Base-by-base conservation (phyloP, 2,113 vertebrate genomes). In the Bubo bubo region DNA sequence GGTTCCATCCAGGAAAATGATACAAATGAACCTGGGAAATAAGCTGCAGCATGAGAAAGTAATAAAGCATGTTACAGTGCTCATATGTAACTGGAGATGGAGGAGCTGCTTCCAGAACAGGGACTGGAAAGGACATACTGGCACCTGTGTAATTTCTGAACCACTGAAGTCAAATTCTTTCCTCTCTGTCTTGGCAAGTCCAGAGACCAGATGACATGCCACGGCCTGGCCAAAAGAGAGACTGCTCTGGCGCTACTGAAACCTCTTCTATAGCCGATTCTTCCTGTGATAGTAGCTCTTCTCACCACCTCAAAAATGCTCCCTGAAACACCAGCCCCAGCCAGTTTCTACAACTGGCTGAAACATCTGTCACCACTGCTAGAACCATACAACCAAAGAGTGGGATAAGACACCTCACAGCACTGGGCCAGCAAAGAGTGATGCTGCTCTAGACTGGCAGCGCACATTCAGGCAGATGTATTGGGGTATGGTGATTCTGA, bases 11-110 rank as follows among this genome's bases (percentile, higher is more conserved):
- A 95, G 91, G 84, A 95, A 94, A 97, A 93, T 87, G 19, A 91
- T 91, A 92, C 80, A 96, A 89, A 85, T 73, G 73, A 96, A 95
- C 89, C 91, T 95, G 95, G 84, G 96, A 97, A 97, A 96, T 75
- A 87, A 85, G 32, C n/a, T 91, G 70, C 73, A 89, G 94, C 70
- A 85, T 93, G 68, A 91, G 89, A 97, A 96, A 94, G 53, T 81
- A 91, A 90, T 96, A 95, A 95, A 76, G 66, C 64, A 72, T 91
- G 88, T 92, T 91, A 94, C 81, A 88, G 63, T 86, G 88, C 56
- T 94, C 79, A 64, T n/a, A 72, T 83, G 93, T 96, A 96, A 96
- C 88, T 83, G 66, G 94, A 96, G 91, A 93, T 43, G 37, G 74
- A 95, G 73, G 70, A 91, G 35, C 26, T 91, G 58, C 58, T 93